Percentiles rank a stretch among this genome's conserved stretches.
phyloP scores from a whole-genome alignment of 2,797 vertebrate species.

The Myotis daubentonii region DNA sequence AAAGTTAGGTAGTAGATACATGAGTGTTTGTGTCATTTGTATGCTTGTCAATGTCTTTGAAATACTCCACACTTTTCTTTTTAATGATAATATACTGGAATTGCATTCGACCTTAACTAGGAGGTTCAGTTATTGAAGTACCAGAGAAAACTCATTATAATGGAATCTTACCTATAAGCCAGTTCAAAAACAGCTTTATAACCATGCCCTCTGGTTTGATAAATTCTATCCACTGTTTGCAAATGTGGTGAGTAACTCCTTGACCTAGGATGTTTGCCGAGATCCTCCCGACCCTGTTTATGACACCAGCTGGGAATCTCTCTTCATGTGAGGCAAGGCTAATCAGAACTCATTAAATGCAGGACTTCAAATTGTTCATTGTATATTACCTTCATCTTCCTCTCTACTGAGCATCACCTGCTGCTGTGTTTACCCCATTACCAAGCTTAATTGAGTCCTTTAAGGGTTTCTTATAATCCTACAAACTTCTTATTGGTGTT shows the following conservation, averaged over 20 bases:
- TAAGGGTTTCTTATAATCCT: conserved; percentile 67
- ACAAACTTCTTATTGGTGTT: conserved; percentile 28
- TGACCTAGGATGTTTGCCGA: background rate
- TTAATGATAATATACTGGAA: background rate
- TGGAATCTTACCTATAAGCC: background rate
- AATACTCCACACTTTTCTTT: conserved; percentile 35
- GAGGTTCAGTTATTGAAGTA: conserved; percentile 28
- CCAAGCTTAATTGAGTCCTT: conserved; percentile 72
- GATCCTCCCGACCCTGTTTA: conserved; percentile 15
- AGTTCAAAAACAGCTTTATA: conserved; percentile 44
- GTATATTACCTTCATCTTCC: conserved; percentile 46
- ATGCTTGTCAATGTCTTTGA: background rate
- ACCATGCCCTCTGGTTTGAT: background rate
- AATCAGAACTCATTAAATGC: conserved; percentile 66
- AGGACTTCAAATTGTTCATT: conserved; percentile 52
- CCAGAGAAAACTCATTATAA: conserved; percentile 37
- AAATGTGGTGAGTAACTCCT: conserved; percentile 7
- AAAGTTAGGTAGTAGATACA: background rate
- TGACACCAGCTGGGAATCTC: background rate
- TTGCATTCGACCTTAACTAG: background rate
- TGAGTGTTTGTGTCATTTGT: background rate
- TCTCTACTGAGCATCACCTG: conserved; percentile 58
- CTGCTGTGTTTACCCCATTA: conserved; percentile 74
- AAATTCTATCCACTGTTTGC: conserved; percentile 6
- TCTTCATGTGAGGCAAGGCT: conserved; percentile 57